Percentiles rank a stretch among this genome's conserved stretches.
Conservation (phyloP, 1,140 invertebrate species). For the Phymorhynchus buccinoides region DNA sequence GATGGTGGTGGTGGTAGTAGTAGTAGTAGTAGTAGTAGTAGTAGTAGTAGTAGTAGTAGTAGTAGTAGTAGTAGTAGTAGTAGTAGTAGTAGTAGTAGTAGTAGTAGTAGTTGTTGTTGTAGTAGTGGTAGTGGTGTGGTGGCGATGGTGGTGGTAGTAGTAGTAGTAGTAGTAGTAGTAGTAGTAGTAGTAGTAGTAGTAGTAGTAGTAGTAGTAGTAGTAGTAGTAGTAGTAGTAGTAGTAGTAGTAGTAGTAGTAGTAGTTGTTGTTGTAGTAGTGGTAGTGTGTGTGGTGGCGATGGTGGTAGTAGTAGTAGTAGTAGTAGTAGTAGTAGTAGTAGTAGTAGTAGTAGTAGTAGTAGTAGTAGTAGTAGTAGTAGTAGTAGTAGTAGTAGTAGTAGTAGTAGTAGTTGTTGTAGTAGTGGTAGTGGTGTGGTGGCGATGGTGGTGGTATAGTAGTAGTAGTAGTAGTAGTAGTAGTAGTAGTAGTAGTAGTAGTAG, state of each 20-base stretch:
- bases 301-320: conserved; percentile 12
- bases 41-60: neutral
- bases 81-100: neutral
- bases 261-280: neutral
- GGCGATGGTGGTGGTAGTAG: neutral
- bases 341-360: conserved; percentile 17
- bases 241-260: conserved; percentile 12
- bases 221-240: neutral
- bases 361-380: conserved; percentile 15
- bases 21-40: neutral
- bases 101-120: neutral
- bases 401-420: conserved; percentile 16
- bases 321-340: conserved; percentile 15
- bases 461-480: conserved; percentile 12
- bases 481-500: conserved; percentile 15
- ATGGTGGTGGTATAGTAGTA: too few relatives aligned
- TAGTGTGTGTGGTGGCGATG: too few relatives aligned
- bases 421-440: neutral
- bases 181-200: neutral
- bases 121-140: neutral
- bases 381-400: conserved; percentile 16
- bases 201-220: neutral
- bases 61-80: neutral
- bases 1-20: neutral
- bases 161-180: neutral